A percentile compares a stretch with the other conserved stretches of the same genome.
Evolutionary conservation across 2,113 vertebrate species (phyloP).

Genomic region (Sigmodon hispidus): DNA sequence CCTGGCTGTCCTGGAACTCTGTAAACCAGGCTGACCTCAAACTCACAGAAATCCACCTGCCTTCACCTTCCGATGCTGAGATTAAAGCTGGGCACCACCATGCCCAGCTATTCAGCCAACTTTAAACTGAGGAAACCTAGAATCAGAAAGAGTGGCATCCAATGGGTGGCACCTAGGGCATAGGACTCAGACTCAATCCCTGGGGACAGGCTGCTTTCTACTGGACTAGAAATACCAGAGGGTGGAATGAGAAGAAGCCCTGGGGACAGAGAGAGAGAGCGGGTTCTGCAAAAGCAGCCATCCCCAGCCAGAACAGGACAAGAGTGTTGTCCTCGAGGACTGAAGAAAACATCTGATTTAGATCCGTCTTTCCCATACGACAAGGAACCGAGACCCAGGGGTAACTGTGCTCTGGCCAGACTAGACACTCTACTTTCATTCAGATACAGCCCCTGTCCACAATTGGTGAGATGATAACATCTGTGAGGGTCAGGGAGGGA

Average conservation of each 20-base stretch:
- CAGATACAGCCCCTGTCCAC: too few relatives aligned
- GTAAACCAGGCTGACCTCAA: not conserved
- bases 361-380: not conserved
- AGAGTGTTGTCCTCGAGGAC: not conserved
- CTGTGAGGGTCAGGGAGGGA: not conserved
- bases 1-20: not conserved
- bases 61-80: not conserved
- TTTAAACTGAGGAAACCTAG: constrained; percentile 36
- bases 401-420: not conserved
- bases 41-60: not conserved
- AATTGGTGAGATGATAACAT: not conserved
- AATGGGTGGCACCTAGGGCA: not conserved
- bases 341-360: not conserved
- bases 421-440: not conserved
- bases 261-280: not conserved
- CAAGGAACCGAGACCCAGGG: not conserved
- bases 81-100: not conserved
- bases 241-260: too few relatives aligned
- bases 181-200: not conserved
- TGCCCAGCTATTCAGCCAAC: not conserved
- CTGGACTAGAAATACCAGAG: not conserved
- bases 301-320: not conserved
- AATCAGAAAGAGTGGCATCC: not conserved
- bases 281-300: not conserved
- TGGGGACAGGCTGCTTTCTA: not conserved